A percentile compares a stretch with the other conserved stretches of the same genome.
Evolutionary conservation across 2,888 invertebrate genomes (phyloP).

Genomic region (Macropis europaea): DNA sequence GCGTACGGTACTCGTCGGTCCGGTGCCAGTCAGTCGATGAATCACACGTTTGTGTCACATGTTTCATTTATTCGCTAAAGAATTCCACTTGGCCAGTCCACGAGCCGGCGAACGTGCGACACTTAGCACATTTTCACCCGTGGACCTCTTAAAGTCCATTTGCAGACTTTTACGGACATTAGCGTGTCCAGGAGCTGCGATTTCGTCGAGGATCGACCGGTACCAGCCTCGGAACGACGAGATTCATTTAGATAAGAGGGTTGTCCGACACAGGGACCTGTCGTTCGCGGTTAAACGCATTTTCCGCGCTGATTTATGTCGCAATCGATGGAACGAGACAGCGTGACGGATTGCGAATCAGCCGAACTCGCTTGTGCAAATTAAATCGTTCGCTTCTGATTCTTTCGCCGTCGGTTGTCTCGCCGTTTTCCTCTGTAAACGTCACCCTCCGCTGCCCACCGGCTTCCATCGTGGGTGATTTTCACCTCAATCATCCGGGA

Average conservation of each 20-base stretch:
- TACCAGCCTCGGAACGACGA: neutral
- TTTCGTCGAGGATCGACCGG: neutral
- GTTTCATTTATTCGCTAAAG: constrained; percentile 18
- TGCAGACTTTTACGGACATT: neutral
- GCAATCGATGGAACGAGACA: constrained; percentile 40
- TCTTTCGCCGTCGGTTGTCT: constrained; percentile 14
- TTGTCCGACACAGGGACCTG: constrained; percentile 19
- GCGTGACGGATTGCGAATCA: constrained; percentile 40
- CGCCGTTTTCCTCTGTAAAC: neutral
- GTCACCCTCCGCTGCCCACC: too few relatives aligned
- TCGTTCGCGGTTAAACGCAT: constrained; percentile 17
- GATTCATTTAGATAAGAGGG: constrained; percentile 21
- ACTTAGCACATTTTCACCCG: constrained; percentile 4
- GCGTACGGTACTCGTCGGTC: constrained; percentile 27
- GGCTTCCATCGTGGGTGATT: neutral
- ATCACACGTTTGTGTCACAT: constrained; percentile 24
- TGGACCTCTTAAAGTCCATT: too few relatives aligned
- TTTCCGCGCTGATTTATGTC: constrained; percentile 31
- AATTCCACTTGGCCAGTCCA: constrained; percentile 19
- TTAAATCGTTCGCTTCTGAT: constrained; percentile 38
- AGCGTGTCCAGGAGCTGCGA: constrained; percentile 19
- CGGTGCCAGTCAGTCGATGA: constrained; percentile 29
- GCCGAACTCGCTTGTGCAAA: constrained; percentile 18
- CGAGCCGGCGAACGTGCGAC: constrained; percentile 1
- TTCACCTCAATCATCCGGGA: constrained; percentile 22